phyloP scores from a whole-genome alignment of 53 echinoderm and acorn worm species.

The Pentamera pediparva region DNA sequence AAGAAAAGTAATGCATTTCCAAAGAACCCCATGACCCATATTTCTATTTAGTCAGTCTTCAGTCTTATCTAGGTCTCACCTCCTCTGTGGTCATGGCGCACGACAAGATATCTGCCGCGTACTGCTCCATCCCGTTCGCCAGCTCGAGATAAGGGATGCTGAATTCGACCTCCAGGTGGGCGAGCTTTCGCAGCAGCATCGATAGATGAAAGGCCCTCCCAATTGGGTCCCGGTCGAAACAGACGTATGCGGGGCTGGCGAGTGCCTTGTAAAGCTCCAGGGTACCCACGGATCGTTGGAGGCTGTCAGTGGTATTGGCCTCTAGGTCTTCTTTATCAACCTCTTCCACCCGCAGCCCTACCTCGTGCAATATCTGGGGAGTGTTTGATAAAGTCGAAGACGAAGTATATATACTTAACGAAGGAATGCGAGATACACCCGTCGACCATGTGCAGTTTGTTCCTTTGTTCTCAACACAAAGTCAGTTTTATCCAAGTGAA shows the following conservation, averaged over 20 bases:
- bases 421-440: too few relatives aligned
- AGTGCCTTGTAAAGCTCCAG: constrained; percentile 71
- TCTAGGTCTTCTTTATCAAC: background rate
- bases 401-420: too few relatives aligned
- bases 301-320: constrained; percentile 47
- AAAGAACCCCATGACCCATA: background rate
- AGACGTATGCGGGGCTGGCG: constrained; percentile 83
- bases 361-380: background rate
- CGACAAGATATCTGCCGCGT: constrained; percentile 56
- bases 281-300: constrained; percentile 72
- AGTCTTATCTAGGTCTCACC: constrained; percentile 32
- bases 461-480: too few relatives aligned
- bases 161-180: constrained; percentile 63
- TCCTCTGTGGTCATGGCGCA: constrained; percentile 61
- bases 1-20: too few relatives aligned
- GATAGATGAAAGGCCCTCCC: constrained; percentile 66
- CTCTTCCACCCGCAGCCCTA: constrained; percentile 32
- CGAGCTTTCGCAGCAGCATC: constrained; percentile 42
- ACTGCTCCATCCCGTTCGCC: constrained; percentile 54
- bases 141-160: constrained; percentile 58
- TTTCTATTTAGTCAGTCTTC: background rate
- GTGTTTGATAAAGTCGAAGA: too few relatives aligned
- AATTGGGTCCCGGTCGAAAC: constrained; percentile 75
- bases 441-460: too few relatives aligned
- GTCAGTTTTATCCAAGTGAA: too few relatives aligned